Evolutionary conservation across 2,888 invertebrate species (phyloP).

Genomic region (Drosophila helvetica): DNA sequence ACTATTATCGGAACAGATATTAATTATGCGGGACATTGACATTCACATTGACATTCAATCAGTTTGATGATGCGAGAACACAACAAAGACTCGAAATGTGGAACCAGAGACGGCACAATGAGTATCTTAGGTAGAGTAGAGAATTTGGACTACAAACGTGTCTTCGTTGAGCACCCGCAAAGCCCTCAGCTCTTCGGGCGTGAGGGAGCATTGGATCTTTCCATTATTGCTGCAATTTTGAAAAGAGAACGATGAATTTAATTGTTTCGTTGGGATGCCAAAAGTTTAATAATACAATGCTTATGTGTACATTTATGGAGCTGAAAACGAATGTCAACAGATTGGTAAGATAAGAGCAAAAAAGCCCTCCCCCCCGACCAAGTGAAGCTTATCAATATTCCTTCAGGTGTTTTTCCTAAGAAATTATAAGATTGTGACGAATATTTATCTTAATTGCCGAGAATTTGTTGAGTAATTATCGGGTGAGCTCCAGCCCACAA

Average conservation of each 20-base stretch:
- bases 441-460: not conserved
- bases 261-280: conserved; percentile 2
- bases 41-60: conserved; percentile 1
- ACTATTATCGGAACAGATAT: not conserved
- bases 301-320: conserved; percentile 15
- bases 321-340: conserved; percentile 25
- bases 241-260: conserved; percentile 5
- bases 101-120: conserved; percentile 15
- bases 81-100: conserved; percentile 18
- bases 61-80: conserved; percentile 32
- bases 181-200: conserved; percentile 63
- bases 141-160: conserved; percentile 64
- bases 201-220: conserved; percentile 44
- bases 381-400: conserved; percentile 4
- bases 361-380: not conserved
- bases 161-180: conserved; percentile 66
- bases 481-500: conserved; percentile 6
- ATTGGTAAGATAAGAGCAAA: conserved; percentile 6
- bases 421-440: conserved; percentile 2
- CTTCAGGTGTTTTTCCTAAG: conserved; percentile 2
- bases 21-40: conserved; percentile 6
- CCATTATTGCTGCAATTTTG: conserved; percentile 51
- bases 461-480: conserved; percentile 13
- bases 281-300: not conserved
- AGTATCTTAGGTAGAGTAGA: conserved; percentile 4